Conservation (phyloP, 2,113 vertebrate species). For the Syrrhaptes paradoxus region DNA sequence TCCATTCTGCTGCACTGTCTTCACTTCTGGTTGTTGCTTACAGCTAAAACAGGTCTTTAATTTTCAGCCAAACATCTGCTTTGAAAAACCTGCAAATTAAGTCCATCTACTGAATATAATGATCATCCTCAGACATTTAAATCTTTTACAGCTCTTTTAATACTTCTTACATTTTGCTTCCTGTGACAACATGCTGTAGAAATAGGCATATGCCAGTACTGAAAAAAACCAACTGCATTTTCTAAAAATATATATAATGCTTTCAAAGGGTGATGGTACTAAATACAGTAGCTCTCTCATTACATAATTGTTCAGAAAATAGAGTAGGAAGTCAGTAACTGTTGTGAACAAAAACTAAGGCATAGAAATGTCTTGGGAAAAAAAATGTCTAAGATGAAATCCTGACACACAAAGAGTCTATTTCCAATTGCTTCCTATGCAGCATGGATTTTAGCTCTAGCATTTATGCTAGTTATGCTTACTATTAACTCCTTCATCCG, state of each 20-base stretch:
- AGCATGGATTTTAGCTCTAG: not conserved
- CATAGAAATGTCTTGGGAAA: not conserved
- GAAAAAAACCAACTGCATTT: not conserved
- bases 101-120: not conserved
- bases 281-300: not conserved
- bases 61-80: not conserved
- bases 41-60: not conserved
- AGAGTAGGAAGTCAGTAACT: not conserved
- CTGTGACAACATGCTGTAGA: not conserved
- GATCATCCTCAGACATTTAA: not conserved
- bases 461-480: not conserved
- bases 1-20: not conserved
- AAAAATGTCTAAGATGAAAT: not conserved
- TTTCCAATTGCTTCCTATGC: not conserved
- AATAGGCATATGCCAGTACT: not conserved
- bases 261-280: not conserved
- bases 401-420: not conserved
- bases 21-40: not conserved
- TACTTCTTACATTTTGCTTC: not conserved
- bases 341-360: not conserved
- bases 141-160: not conserved
- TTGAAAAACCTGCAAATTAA: not conserved
- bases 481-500: not conserved
- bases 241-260: accelerated
- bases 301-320: not conserved